Base-by-base conservation (phyloP, 92 coral and sea anemone genomes). In the Anthopleura xanthogrammica region DNA sequence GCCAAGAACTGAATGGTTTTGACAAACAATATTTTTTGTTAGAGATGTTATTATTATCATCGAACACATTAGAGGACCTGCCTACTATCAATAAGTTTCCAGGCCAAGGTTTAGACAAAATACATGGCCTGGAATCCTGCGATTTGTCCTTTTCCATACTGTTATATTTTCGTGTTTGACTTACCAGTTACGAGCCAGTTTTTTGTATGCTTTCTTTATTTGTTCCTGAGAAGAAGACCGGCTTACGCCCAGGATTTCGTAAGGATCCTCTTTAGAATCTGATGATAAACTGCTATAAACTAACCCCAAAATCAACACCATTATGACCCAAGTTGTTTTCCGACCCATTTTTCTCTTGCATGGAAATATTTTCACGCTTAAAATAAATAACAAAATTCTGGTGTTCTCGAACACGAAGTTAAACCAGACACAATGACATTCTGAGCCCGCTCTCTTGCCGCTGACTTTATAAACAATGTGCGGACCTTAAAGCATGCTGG, bases 161-260 rank as follows among this genome's bases (percentile, higher is more conserved):
- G 36, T 19, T 36, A 16, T 60, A 79, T 0, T 23, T 77, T 77
- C 14, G 12, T 43, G 77, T 24, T 54, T 36, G 3, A 17, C 90
- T 77, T 90, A 97, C 99, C 99, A 97, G 82, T 97, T 95, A 82
- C 95, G 86, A 5, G 99, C 99, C 54, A 97, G 85, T 82, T 91
- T 92, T 88, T 93, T 94, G 84, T 97, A 94, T 72, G 99, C 96
- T 81, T 80, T 85, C 80, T 95, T 97, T 70, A 97, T 91, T 75
- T 92, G 96, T 50, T 85, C 89, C 10, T 81, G 83, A 58, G 92
- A 90, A 62, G 99, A 98, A 17, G 92, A 88, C 9, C 98, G 94
- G 56, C 93, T 73, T 1, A 97, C 97, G 74, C 99, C 98, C 70
- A 97, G 92, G 2, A 90, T 80, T 42, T 88, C 74, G 75, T 97